Conservation (phyloP, 1,140 invertebrate species). For the Pseudachorutes palmiensis region DNA sequence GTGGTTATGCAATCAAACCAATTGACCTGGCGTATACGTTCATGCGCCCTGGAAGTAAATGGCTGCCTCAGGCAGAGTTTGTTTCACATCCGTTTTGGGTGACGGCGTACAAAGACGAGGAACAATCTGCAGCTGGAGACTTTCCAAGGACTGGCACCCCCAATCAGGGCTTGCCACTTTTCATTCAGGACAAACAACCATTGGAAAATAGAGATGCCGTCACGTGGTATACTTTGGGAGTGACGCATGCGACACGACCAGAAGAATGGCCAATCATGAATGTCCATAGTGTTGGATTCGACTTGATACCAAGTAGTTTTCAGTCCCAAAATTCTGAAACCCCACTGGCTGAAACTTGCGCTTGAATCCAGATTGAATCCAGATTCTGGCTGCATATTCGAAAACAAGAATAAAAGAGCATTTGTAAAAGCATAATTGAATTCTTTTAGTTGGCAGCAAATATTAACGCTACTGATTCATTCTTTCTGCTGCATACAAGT, state of each 20-base stretch:
- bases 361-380: too few species aligned
- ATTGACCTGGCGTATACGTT: background rate
- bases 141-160: background rate
- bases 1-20: background rate
- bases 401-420: too few species aligned
- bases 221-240: constrained; percentile 3
- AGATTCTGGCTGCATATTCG: too few species aligned
- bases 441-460: too few species aligned
- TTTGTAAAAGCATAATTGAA: too few species aligned
- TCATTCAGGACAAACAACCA: background rate
- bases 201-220: background rate
- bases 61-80: background rate
- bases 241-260: background rate
- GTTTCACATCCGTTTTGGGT: background rate
- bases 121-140: background rate
- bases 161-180: background rate
- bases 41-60: background rate
- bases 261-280: constrained; percentile 9
- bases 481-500: too few species aligned
- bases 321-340: background rate
- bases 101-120: background rate
- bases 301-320: background rate
- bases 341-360: background rate
- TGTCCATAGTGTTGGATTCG: background rate
- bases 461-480: too few species aligned